A percentile compares a stretch with the other conserved stretches of the same genome.
phyloP scores from a whole-genome alignment of 2,113 vertebrate species.

The Hepsetus odoe region DNA sequence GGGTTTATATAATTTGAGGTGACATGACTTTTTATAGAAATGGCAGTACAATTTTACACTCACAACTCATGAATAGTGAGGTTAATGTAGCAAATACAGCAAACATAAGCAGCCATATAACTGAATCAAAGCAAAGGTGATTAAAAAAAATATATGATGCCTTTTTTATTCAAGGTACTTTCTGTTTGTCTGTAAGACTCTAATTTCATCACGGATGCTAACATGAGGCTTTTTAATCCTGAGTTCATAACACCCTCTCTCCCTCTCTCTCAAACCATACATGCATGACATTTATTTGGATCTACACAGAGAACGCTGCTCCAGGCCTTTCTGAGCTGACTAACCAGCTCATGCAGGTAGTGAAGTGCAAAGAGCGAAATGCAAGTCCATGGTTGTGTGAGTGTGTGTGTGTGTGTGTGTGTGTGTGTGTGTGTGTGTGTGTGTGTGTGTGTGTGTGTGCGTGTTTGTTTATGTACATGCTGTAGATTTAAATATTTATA shows the following conservation, averaged over 20 bases:
- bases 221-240: constrained; percentile 17
- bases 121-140: no score
- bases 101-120: no score
- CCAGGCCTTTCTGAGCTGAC: constrained; percentile 65
- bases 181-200: no score
- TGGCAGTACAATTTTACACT: no score
- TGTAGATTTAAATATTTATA: constrained; percentile 42
- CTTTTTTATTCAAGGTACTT: no score
- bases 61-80: no score
- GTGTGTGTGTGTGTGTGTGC: no score
- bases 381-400: background rate
- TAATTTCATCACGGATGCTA: background rate
- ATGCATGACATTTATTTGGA: constrained; percentile 67
- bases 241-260: constrained; percentile 53
- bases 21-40: no score
- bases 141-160: no score
- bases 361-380: constrained; percentile 52
- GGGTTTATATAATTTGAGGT: no score
- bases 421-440: constrained; percentile 23
- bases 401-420: constrained; percentile 40
- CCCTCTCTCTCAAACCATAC: constrained; percentile 60
- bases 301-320: constrained; percentile 61
- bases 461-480: no score
- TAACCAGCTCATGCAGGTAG: constrained; percentile 63
- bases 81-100: no score